Percentiles rank a stretch among this genome's conserved stretches.
phyloP scores from a whole-genome alignment of 1,140 invertebrate genomes.

The Sweltsa coloradensis region DNA sequence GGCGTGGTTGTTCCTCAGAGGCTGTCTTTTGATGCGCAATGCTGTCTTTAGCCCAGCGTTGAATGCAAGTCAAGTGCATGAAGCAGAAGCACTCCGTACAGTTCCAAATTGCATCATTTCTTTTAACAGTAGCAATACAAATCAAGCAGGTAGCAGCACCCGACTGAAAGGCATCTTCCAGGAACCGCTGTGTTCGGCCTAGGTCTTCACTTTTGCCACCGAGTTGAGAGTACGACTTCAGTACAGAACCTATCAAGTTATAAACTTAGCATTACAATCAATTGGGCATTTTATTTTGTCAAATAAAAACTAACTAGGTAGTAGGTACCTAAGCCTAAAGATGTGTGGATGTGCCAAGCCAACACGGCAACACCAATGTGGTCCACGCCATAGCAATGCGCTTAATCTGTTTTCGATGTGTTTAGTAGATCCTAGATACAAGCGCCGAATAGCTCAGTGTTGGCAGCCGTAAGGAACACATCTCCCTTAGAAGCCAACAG shows the following conservation, averaged over 20 bases:
- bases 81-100: constrained; percentile 66
- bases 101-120: constrained; percentile 72
- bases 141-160: constrained; percentile 77
- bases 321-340: too few species aligned
- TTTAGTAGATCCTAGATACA: too few species aligned
- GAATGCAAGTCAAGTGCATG: constrained; percentile 81
- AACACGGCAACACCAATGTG: too few species aligned
- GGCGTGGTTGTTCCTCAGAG: constrained; percentile 30
- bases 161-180: constrained; percentile 62
- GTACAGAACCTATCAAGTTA: constrained; percentile 24
- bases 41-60: constrained; percentile 86
- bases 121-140: constrained; percentile 80
- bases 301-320: too few species aligned
- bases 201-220: constrained; percentile 32
- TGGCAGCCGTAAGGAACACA: too few species aligned
- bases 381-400: too few species aligned
- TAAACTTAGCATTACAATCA: not conserved
- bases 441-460: too few species aligned
- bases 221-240: constrained; percentile 31
- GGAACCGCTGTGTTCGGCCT: constrained; percentile 49
- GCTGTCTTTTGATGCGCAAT: constrained; percentile 53
- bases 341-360: too few species aligned
- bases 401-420: too few species aligned
- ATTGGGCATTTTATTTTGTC: too few species aligned
- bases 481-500: too few species aligned